Percentiles rank a stretch among this genome's conserved stretches.
phyloP scores from a whole-genome alignment of 2,113 vertebrate genomes.

The Trochalopteron elliotii region DNA sequence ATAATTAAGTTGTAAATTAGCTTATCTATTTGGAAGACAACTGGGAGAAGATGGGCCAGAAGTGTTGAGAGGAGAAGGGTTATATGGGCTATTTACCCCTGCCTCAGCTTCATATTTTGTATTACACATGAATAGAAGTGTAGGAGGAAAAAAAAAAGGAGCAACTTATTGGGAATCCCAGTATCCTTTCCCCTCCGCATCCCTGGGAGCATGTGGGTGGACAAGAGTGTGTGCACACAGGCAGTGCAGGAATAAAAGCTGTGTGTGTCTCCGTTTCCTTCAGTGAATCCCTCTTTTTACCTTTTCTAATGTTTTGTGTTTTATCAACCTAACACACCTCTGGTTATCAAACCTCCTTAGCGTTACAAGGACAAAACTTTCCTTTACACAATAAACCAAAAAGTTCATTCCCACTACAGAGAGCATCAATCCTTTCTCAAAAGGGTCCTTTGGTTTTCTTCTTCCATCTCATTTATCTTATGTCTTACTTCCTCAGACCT shows the following conservation, averaged over 20 bases:
- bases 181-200: background rate
- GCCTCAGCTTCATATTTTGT: background rate
- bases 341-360: background rate
- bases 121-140: background rate
- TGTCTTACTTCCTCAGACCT: background rate
- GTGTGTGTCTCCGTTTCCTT: background rate
- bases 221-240: background rate
- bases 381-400: background rate
- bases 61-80: background rate
- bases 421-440: background rate
- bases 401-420: background rate
- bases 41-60: background rate
- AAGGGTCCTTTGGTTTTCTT: background rate
- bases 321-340: background rate
- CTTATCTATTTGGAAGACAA: slow-evolving; percentile 2
- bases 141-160: background rate
- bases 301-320: background rate
- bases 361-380: background rate
- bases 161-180: background rate
- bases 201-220: background rate
- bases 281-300: background rate
- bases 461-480: background rate
- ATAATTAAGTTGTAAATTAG: slow-evolving; percentile 1
- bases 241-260: background rate
- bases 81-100: background rate